These are phyloP conservation scores for Dermochelys coriacea DNA, from an alignment of 2,797 vertebrate species.

Conservation along the genomic window DNA sequence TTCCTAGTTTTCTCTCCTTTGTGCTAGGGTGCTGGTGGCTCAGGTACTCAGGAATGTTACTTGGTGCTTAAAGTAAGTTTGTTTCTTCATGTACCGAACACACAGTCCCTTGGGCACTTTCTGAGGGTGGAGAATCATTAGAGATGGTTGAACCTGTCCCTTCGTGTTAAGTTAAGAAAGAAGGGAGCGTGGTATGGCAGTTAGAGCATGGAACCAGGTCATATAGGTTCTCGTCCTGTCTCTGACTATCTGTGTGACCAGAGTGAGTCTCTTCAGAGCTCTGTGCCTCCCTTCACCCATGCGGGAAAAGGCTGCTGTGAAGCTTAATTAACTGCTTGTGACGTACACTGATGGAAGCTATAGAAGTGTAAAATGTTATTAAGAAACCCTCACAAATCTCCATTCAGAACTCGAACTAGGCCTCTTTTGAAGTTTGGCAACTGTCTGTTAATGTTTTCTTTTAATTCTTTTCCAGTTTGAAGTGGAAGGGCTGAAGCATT, in stretches of 20 bases:
- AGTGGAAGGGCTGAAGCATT: not conserved
- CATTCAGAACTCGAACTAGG: not conserved
- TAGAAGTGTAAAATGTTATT: not conserved
- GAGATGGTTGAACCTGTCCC: fast-evolving
- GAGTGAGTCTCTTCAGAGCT: not conserved
- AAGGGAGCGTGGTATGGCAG: not conserved
- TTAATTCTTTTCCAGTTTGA: not conserved
- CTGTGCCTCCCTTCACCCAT: not conserved
- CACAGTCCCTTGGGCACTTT: fast-evolving
- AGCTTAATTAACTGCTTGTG: not conserved
- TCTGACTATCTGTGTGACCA: not conserved
- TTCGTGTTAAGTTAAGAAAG: not conserved
- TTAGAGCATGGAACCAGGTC: not conserved
- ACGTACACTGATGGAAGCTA: not conserved
- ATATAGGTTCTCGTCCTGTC: not conserved
- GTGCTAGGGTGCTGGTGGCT: not conserved
- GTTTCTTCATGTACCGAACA: not conserved
- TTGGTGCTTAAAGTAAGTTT: not conserved
- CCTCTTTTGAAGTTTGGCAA: not conserved
- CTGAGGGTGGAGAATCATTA: not conserved
- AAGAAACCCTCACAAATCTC: not conserved
- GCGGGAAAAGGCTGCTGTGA: not conserved
- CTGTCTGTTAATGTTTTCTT: not conserved
- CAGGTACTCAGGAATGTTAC: fast-evolving
- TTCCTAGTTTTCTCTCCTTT: not conserved